phyloP scores from a whole-genome alignment of 1,140 invertebrate genomes.

The Mactra quadrangularis region DNA sequence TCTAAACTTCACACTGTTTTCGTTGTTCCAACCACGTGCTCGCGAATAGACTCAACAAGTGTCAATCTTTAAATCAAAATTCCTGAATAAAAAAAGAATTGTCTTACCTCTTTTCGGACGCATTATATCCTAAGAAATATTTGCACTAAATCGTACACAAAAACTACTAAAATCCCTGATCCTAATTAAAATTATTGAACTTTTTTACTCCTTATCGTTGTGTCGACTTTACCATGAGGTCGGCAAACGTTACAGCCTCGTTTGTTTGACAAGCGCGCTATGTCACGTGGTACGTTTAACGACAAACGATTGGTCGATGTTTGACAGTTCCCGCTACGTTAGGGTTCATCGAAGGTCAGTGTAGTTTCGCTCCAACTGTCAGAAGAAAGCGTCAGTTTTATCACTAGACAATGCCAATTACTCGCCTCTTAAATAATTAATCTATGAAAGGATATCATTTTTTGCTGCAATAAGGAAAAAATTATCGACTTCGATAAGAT shows the following conservation, averaged over 20 bases:
- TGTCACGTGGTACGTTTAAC: slow-evolving; percentile 48
- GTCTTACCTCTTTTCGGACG: slow-evolving; percentile 65
- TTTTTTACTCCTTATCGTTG: background rate
- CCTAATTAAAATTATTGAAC: no score
- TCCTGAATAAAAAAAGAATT: background rate
- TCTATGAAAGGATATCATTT: no score
- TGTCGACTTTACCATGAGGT: slow-evolving; percentile 50
- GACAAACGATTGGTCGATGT: slow-evolving; percentile 19
- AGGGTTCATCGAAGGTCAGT: slow-evolving; percentile 45
- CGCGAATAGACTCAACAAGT: slow-evolving; percentile 47
- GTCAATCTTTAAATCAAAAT: slow-evolving; percentile 26
- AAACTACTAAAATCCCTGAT: no score
- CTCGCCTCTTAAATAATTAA: no score
- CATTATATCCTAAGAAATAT: slow-evolving; percentile 40
- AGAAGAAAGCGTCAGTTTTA: slow-evolving; percentile 2
- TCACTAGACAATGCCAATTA: no score
- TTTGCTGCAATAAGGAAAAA: no score
- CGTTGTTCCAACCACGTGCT: slow-evolving; percentile 54
- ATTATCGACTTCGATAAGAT: no score
- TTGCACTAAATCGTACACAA: background rate
- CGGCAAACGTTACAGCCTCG: slow-evolving; percentile 48
- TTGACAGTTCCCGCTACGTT: slow-evolving; percentile 44
- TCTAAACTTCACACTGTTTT: no score
- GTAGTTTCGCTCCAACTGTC: slow-evolving; percentile 55
- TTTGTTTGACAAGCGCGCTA: slow-evolving; percentile 64